These are phyloP conservation scores for Chloroclystis v-ata DNA, from an alignment of 2,888 invertebrate species.

Conservation along the genomic window DNA sequence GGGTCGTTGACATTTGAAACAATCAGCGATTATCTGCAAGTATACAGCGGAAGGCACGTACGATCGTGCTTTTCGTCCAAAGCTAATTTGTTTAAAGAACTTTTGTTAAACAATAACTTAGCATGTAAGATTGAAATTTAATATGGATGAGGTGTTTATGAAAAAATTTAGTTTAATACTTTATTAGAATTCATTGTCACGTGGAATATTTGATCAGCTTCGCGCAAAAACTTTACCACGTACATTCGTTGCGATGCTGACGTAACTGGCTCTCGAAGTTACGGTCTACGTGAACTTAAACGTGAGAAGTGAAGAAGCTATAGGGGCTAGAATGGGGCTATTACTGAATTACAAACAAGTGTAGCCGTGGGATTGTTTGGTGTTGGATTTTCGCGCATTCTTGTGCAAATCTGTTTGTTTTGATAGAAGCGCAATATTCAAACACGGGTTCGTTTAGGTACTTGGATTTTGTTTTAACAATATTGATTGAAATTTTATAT, in stretches of 20 bases:
- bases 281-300: not conserved
- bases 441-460: no score
- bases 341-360: conserved; percentile 24
- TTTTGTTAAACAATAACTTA: conserved; percentile 10
- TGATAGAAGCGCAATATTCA: conserved; percentile 15
- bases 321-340: conserved; percentile 21
- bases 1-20: conserved; percentile 42
- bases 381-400: conserved; percentile 49
- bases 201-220: not conserved
- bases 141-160: conserved; percentile 12
- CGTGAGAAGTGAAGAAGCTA: not conserved
- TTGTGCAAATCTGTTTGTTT: conserved; percentile 45
- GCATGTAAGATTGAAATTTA: conserved; percentile 2
- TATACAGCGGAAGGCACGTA: conserved; percentile 65
- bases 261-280: not conserved
- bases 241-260: not conserved
- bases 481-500: no score
- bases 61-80: conserved; percentile 39
- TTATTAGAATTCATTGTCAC: conserved; percentile 2
- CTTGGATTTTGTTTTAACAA: not conserved
- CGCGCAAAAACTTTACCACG: not conserved
- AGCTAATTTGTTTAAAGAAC: conserved; percentile 13
- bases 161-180: conserved; percentile 4
- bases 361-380: conserved; percentile 45
- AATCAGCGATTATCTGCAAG: conserved; percentile 44